Conservation (phyloP, 2,797 vertebrate species). For the Geotrypetes seraphini region DNA sequence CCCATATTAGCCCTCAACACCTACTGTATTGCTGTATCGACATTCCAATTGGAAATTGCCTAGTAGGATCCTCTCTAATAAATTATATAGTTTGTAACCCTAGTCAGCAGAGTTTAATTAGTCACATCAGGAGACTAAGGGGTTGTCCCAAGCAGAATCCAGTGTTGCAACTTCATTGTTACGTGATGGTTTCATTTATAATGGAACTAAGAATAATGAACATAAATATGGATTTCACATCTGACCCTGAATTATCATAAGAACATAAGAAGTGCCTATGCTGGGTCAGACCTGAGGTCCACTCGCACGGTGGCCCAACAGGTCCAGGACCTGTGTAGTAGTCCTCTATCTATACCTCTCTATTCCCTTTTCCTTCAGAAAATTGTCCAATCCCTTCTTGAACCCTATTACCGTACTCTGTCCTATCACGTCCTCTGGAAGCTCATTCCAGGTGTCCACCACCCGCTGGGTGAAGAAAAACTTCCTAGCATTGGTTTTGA, state of each 20-base stretch:
- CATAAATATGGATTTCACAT: neutral
- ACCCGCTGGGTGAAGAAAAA: too few relatives aligned
- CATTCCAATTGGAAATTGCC: conserved; percentile 10
- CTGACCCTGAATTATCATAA: neutral
- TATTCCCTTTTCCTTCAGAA: too few relatives aligned
- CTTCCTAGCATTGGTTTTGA: too few relatives aligned
- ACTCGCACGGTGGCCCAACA: too few relatives aligned
- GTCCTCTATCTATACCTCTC: too few relatives aligned
- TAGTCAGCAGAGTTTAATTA: conserved; percentile 3
- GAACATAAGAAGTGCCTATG: too few relatives aligned
- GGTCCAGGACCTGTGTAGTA: too few relatives aligned
- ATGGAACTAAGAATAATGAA: conserved; percentile 5
- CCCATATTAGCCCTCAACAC: conserved; percentile 5
- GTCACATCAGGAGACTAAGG: conserved; percentile 9
- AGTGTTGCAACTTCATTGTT: neutral
- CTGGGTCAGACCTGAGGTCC: too few relatives aligned
- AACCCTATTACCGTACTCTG: too few relatives aligned
- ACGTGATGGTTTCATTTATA: neutral
- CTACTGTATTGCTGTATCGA: conserved; percentile 1
- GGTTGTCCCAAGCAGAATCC: neutral
- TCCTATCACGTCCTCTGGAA: too few relatives aligned
- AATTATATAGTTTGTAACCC: conserved; percentile 2
- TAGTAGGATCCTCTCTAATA: conserved; percentile 6
- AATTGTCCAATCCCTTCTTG: too few relatives aligned
- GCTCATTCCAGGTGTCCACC: too few relatives aligned